Evolutionary conservation across 2,113 vertebrate species (phyloP).

Genomic region (Paratilapia polleni): DNA sequence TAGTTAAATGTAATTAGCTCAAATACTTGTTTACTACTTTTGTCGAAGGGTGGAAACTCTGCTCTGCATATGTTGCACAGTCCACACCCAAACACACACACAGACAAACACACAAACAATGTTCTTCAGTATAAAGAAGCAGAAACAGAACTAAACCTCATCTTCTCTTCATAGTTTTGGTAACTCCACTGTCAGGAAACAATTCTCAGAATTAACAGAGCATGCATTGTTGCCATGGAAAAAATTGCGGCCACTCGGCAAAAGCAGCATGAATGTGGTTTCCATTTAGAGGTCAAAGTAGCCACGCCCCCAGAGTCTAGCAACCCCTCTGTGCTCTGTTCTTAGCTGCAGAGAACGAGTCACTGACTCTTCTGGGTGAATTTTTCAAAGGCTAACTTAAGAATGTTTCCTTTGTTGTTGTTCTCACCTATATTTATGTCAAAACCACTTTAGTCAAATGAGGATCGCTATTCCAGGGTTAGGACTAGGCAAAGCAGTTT

Average conservation of each 20-base stretch:
- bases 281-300: constrained; percentile 31
- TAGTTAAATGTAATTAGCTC: constrained; percentile 42
- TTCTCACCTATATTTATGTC: background rate
- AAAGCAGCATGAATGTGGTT: constrained; percentile 43
- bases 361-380: background rate
- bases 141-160: constrained; percentile 27
- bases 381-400: background rate
- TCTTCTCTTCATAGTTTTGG: constrained; percentile 43
- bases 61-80: constrained; percentile 2
- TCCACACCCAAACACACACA: background rate
- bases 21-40: constrained; percentile 41
- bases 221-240: constrained; percentile 59
- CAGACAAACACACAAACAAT: background rate
- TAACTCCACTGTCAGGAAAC: constrained; percentile 25
- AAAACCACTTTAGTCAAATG: background rate
- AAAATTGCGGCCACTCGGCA: constrained; percentile 31
- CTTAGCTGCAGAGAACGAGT: background rate
- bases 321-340: background rate
- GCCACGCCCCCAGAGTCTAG: constrained; percentile 2
- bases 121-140: background rate
- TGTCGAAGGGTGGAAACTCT: constrained; percentile 27
- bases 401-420: background rate
- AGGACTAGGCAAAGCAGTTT: background rate
- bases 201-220: constrained; percentile 37
- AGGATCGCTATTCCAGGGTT: background rate